A percentile compares a stretch with the other conserved stretches of the same genome.
These are phyloP conservation scores for Noctua janthina DNA, from an alignment of 2,888 invertebrate species.

Conservation along the genomic window DNA sequence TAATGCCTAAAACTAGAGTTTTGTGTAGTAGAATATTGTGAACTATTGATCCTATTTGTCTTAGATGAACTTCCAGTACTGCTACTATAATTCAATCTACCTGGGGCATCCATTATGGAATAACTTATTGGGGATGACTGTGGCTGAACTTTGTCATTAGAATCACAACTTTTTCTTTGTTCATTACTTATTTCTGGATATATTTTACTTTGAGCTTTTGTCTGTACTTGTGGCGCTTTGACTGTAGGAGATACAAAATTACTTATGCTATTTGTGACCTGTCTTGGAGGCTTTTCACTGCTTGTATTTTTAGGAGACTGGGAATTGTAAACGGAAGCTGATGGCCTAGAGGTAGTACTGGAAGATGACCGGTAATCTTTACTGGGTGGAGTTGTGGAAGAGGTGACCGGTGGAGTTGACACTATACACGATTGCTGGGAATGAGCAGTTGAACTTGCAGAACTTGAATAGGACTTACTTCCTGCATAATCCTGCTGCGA, in stretches of 20 bases:
- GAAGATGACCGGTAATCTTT: slow-evolving; percentile 92
- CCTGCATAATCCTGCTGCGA: slow-evolving; percentile 90
- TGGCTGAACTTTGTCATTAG: slow-evolving; percentile 88
- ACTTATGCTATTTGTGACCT: slow-evolving; percentile 80
- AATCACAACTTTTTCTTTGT: slow-evolving; percentile 90
- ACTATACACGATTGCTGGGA: slow-evolving; percentile 94
- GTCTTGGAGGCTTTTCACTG: slow-evolving; percentile 83
- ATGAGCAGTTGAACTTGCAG: slow-evolving; percentile 90
- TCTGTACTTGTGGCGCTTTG: slow-evolving; percentile 91
- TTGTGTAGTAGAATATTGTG: slow-evolving; percentile 89
- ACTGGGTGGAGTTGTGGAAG: slow-evolving; percentile 87
- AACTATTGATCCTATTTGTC: slow-evolving; percentile 85
- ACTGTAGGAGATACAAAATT: slow-evolving; percentile 90
- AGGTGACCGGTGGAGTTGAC: slow-evolving; percentile 91
- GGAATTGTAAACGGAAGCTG: slow-evolving; percentile 84
- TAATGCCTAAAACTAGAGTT: slow-evolving; percentile 91
- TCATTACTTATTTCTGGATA: slow-evolving; percentile 92
- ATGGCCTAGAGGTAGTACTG: slow-evolving; percentile 86
- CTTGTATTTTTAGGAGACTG: slow-evolving; percentile 83
- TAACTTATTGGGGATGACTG: slow-evolving; percentile 94
- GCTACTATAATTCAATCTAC: slow-evolving; percentile 91
- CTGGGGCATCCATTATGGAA: slow-evolving; percentile 93
- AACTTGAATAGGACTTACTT: slow-evolving; percentile 91
- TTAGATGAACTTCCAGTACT: slow-evolving; percentile 89
- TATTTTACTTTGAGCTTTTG: slow-evolving; percentile 94